Base-by-base conservation (phyloP, 2,888 invertebrate species). In the Argyresthia albistria region DNA sequence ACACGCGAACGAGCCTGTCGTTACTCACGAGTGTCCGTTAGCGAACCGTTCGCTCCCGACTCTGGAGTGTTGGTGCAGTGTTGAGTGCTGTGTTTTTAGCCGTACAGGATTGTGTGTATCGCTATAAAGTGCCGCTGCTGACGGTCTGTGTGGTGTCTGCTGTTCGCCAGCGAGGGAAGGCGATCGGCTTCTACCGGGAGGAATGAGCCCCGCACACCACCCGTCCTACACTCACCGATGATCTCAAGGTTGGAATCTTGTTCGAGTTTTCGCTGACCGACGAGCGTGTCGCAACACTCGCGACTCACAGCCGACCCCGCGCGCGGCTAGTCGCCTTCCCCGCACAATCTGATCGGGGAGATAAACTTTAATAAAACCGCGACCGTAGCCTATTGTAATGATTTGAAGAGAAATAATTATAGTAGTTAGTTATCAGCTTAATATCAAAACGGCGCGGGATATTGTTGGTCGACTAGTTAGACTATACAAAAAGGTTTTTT, bases 151-250 rank as follows among this genome's bases (percentile, higher is more conserved):
- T 73, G 78, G 75, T 79, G 75, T 72, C 81, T 79, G 83, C 80
- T 80, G 78, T 81, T 81, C 83, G 81, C 80, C 77, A 69, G 80
- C 80, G 80, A 82, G 81, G 80, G 77, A 83, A 76, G 82, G 83
- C 82, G 81, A 67, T 75, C 68, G 69, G 71, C 73, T 73, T 73
- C 68, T 65, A 77, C 76, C 80, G 86, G 87, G 86, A 87, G 86
- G 84, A 84, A 87, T 87, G 87, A 86, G 84, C 84, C 84, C 84
- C 79, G 83, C 72, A 75, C 73, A 82, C 72, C 75, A 82, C 75
- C 73, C 73, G 64, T 79, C 75, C 73, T 70, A 75, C 76, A 82
- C 81, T 80, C 79, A 84, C 83, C 87, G 86, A 87, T 87, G 87
- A 87, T 86, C 86, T 86, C 86, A 82, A 86, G 87, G 87, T 87